Evolutionary conservation across 2,888 invertebrate genomes (phyloP), one percentile per base, ranked within the genome.

Genomic region (Nineta flava): DNA sequence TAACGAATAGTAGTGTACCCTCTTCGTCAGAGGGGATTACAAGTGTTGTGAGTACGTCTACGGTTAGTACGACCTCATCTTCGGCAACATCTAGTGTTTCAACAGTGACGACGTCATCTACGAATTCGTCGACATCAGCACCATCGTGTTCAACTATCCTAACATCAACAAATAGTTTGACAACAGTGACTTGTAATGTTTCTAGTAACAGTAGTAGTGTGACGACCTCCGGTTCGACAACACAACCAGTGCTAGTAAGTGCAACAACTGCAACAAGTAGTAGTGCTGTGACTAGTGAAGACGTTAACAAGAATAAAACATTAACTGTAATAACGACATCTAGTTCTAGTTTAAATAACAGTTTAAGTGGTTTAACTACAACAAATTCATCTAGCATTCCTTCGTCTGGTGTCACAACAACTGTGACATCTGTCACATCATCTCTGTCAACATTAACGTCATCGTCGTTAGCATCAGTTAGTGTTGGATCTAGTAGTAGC

Each of bases 221-320:
- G n/a, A 10, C 31, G 10, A 46, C 46, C 1, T 26, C 32, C 3
- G 19, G 19, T 19, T 10, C 21, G 3, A 19, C 44, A 21, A 17
- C 34, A 16, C 46, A 54, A 42, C 59, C 65, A 7, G 53, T 59
- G 15, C 58, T 60, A 1, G 55, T 59, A 42, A 55, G 58, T 40
- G 55, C 63, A 6, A 56, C 60, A 51, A 59, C 61, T 0, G 60
- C 62, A 13, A 58, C 62, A 6, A 57, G 63, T 9, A 40, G 52
- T 9, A 50, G 47, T 34, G 48, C 49, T 17, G 48, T 47, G 6
- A 46, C 51, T 17, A 47, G 38, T 38, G 26, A 26, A 26, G 26
- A 26, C 26, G 26, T 26, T 26, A 26, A 26, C 26, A 26, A 26
- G 26, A 26, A 26, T 26, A 26, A 26, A 26, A 26, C 26, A 26